A percentile compares a stretch with the other conserved stretches of the same genome.
These are phyloP conservation scores for Apamea anceps DNA, from an alignment of 2,888 invertebrate species.

Conservation along the genomic window DNA sequence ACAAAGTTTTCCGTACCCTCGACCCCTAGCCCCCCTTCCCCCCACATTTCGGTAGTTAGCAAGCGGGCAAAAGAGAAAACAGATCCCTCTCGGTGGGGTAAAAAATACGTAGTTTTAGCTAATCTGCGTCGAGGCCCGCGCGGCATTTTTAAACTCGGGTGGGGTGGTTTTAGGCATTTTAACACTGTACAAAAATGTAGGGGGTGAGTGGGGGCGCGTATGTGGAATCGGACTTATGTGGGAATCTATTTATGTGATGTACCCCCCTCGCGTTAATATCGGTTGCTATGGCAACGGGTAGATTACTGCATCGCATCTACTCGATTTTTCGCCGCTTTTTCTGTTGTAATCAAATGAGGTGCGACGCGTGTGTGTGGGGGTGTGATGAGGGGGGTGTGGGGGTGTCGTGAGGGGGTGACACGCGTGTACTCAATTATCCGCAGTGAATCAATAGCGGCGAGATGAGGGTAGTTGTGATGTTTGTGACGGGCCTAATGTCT, in stretches of 20 bases:
- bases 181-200: slow-evolving; percentile 89
- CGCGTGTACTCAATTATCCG: slow-evolving; percentile 90
- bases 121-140: slow-evolving; percentile 89
- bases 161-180: slow-evolving; percentile 89
- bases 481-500: slow-evolving; percentile 83
- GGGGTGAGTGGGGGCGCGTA: slow-evolving; percentile 80
- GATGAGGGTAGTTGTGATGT: slow-evolving; percentile 89
- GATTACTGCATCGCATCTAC: slow-evolving; percentile 89
- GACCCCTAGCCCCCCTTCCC: slow-evolving; percentile 72
- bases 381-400: slow-evolving; percentile 59
- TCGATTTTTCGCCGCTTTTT: slow-evolving; percentile 90
- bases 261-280: slow-evolving; percentile 86
- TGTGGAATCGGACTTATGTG: slow-evolving; percentile 89
- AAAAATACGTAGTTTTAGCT: slow-evolving; percentile 93
- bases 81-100: slow-evolving; percentile 81
- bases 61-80: slow-evolving; percentile 72
- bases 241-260: slow-evolving; percentile 89
- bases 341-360: slow-evolving; percentile 91
- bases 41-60: slow-evolving; percentile 89
- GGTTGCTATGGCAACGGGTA: slow-evolving; percentile 87
- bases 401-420: slow-evolving; percentile 78
- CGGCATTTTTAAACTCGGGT: slow-evolving; percentile 82
- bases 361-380: slow-evolving; percentile 81
- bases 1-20: slow-evolving; percentile 85
- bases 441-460: slow-evolving; percentile 90